Base-by-base conservation (phyloP, 2,888 invertebrate genomes). In the Vannuccia rotundouncinata region DNA sequence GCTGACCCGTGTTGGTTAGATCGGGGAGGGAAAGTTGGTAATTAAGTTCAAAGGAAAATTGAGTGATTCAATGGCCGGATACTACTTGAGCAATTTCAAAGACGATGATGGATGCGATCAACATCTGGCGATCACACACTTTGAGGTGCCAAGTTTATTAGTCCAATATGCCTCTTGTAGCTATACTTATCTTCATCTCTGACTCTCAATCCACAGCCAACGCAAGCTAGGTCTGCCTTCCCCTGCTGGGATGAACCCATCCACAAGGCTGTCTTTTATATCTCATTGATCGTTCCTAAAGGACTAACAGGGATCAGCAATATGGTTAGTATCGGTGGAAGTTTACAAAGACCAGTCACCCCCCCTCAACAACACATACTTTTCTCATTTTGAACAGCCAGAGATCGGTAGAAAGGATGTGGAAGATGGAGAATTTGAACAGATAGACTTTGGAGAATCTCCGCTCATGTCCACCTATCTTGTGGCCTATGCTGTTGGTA, bases 391-490 rank as follows among this genome's bases (percentile, higher is more conserved):
- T 45, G 10, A 5, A 45, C 17, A 45, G 45, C 45, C 45, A 45
- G 45, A 45, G 17, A 45, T 45, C 5, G 45, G 45, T 10, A 45
- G 45, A 45, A 45, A 45, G 17, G 5, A 5, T 17, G 45, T 45
- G 10, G 45, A 45, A 10, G 17, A 45, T 45, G 45, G 45, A 45
- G 45, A 5, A 45, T 45, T 45, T 45, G 45, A 45, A 45, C 10
- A 17, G 17, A 45, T 45, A 10, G 73, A 78, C n/a, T 78, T 78
- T 74, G 22, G 27, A n/a, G 28, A 5, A 1, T 5, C 79, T 73
- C 79, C 79, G 29, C 29, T 59, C 0, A 78, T 78, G 79, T 77
- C 79, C 1, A 78, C 75, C 5, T 78, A 78, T 78, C 73, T 78
- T 28, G 66, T 78, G 27, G 79, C 79, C 1, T 78, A 75, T 74